phyloP scores from a whole-genome alignment of 1,140 invertebrate genomes.

The Rhopalosiphum maidis region DNA sequence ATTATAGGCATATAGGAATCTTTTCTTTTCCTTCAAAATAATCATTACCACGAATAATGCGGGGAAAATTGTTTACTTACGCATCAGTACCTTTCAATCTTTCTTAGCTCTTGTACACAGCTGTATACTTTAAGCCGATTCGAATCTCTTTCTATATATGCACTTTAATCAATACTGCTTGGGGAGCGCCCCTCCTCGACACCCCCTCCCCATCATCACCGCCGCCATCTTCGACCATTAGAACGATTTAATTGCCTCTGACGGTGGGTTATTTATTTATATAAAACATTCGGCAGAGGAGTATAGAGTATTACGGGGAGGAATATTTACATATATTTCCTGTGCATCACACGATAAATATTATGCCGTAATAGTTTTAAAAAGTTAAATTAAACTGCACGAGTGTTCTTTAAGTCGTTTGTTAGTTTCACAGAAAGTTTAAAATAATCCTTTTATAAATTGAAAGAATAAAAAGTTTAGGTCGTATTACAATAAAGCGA shows the following conservation, averaged over 20 bases:
- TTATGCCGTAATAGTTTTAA: slow-evolving; percentile 34
- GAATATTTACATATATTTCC: slow-evolving; percentile 21
- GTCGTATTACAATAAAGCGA: background rate
- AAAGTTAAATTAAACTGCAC: slow-evolving; percentile 41
- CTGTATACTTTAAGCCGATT: slow-evolving; percentile 42
- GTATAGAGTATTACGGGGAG: background rate
- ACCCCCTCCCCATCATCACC: background rate
- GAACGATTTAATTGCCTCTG: slow-evolving; percentile 37
- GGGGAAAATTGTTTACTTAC: slow-evolving; percentile 10
- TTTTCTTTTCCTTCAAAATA: slow-evolving; percentile 8
- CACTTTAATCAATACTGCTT: slow-evolving; percentile 35
- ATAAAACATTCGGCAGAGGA: background rate
- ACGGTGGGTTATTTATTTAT: slow-evolving; percentile 38
- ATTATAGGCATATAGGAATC: background rate
- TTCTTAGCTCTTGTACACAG: slow-evolving; percentile 24
- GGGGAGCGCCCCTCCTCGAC: background rate
- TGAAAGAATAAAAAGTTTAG: background rate
- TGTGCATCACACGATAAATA: slow-evolving; percentile 30
- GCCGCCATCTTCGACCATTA: background rate
- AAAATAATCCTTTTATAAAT: slow-evolving; percentile 31
- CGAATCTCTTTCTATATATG: slow-evolving; percentile 30
- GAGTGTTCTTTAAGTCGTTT: slow-evolving; percentile 3
- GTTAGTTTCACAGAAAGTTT: slow-evolving; percentile 18
- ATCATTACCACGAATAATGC: slow-evolving; percentile 13
- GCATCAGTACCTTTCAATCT: slow-evolving; percentile 31